A percentile compares a stretch with the other conserved stretches of the same genome.
Evolutionary conservation across 2,888 invertebrate genomes (phyloP).

Genomic region (Metallyticus violacea): DNA sequence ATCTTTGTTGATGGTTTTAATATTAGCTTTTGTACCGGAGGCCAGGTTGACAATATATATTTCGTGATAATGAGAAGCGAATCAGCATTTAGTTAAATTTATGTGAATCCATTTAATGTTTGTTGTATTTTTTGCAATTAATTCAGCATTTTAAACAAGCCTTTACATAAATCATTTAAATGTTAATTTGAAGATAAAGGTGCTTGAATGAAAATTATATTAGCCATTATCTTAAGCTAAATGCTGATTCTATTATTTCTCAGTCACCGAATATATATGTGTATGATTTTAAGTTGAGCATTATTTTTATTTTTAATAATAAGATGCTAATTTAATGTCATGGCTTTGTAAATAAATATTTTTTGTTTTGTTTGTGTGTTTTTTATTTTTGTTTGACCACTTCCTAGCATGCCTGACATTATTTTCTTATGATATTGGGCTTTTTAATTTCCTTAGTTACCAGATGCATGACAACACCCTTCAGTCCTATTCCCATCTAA

Average conservation of each 20-base stretch:
- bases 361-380: slow-evolving; percentile 41
- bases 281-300: background rate
- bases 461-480: background rate
- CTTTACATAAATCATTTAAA: background rate
- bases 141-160: too few relatives aligned
- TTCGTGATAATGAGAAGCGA: background rate
- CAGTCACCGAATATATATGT: background rate
- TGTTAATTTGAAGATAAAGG: too few relatives aligned
- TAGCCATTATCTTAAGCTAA: background rate
- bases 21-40: background rate
- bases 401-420: slow-evolving; percentile 28
- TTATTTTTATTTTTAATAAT: background rate
- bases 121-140: too few relatives aligned
- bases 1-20: background rate
- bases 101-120: too few relatives aligned
- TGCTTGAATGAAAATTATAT: too few relatives aligned
- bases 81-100: background rate
- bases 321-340: slow-evolving; percentile 4
- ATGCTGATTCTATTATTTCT: background rate
- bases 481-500: too few relatives aligned
- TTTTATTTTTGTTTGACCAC: slow-evolving; percentile 44
- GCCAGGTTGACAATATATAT: background rate
- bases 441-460: background rate
- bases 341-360: slow-evolving; percentile 37
- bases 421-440: background rate